Evolutionary conservation across 2,113 vertebrate genomes (phyloP).

Genomic region (Chelonoidis abingdonii): DNA sequence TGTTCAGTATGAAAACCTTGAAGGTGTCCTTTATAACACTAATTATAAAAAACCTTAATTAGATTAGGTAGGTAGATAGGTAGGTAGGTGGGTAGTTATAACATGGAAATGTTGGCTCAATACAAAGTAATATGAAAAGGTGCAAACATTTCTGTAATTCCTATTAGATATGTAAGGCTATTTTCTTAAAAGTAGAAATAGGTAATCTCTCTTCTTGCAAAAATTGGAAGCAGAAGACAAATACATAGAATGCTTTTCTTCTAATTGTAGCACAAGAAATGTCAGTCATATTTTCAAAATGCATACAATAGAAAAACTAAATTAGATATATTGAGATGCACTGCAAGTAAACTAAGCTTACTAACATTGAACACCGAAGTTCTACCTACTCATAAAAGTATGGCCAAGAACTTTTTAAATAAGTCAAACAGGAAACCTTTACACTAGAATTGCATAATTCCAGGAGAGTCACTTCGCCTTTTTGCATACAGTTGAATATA

Average conservation of each 20-base stretch:
- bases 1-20: fast-evolving
- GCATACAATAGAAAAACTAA: background rate
- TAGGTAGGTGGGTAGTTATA: background rate
- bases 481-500: conserved; percentile 9
- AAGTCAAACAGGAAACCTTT: conserved; percentile 51
- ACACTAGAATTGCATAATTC: conserved; percentile 19
- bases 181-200: background rate
- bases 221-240: background rate
- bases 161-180: background rate
- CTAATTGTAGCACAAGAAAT: background rate
- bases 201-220: background rate
- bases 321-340: conserved; percentile 31
- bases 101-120: fast-evolving
- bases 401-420: conserved; percentile 50
- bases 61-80: background rate
- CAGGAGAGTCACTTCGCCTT: conserved; percentile 17
- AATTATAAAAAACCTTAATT: background rate
- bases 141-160: background rate
- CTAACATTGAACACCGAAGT: background rate
- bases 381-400: conserved; percentile 36
- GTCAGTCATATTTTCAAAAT: conserved; percentile 1
- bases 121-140: background rate
- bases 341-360: conserved; percentile 40
- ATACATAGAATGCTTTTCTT: background rate
- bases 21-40: background rate